Percentiles rank a stretch among this genome's conserved stretches.
These are phyloP conservation scores for Drosophila burlai DNA, from an alignment of 1,140 invertebrate species.

Conservation along the genomic window DNA sequence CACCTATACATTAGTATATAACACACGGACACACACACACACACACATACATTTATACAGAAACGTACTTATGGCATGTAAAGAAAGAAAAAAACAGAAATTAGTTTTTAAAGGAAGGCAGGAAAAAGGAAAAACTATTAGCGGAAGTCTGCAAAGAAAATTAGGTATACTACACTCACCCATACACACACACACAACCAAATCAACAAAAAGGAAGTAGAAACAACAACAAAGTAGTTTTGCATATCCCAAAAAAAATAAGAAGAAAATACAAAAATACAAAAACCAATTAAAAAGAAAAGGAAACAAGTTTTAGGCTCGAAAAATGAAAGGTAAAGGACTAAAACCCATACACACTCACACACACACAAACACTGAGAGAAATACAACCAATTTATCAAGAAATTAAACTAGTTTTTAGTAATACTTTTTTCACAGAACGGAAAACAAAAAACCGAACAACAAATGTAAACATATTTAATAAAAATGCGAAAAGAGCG, in stretches of 20 bases:
- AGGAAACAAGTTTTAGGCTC: slow-evolving; percentile 6
- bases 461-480: slow-evolving; percentile 56
- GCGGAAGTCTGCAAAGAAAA: slow-evolving; percentile 9
- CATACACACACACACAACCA: slow-evolving; percentile 51
- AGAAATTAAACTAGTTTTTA: slow-evolving; percentile 76
- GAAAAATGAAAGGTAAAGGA: not conserved
- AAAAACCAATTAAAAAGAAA: not conserved
- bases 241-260: slow-evolving; percentile 70
- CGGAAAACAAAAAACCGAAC: slow-evolving; percentile 11
- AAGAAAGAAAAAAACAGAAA: slow-evolving; percentile 23
- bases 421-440: slow-evolving; percentile 75
- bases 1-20: slow-evolving; percentile 59
- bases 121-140: slow-evolving; percentile 37
- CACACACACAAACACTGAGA: slow-evolving; percentile 13
- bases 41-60: slow-evolving; percentile 33
- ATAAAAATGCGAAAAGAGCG: slow-evolving; percentile 31
- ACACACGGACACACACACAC: slow-evolving; percentile 32
- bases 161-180: slow-evolving; percentile 44
- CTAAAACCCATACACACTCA: slow-evolving; percentile 37
- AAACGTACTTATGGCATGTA: slow-evolving; percentile 47
- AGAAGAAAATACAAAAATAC: slow-evolving; percentile 6
- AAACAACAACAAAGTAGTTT: slow-evolving; percentile 78
- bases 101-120: slow-evolving; percentile 48
- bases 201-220: slow-evolving; percentile 59
- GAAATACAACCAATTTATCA: slow-evolving; percentile 45